Evolutionary conservation across 2,888 invertebrate species (phyloP), one percentile per base, ranked within the genome.

Genomic region (Macrosoma leucophasiata): DNA sequence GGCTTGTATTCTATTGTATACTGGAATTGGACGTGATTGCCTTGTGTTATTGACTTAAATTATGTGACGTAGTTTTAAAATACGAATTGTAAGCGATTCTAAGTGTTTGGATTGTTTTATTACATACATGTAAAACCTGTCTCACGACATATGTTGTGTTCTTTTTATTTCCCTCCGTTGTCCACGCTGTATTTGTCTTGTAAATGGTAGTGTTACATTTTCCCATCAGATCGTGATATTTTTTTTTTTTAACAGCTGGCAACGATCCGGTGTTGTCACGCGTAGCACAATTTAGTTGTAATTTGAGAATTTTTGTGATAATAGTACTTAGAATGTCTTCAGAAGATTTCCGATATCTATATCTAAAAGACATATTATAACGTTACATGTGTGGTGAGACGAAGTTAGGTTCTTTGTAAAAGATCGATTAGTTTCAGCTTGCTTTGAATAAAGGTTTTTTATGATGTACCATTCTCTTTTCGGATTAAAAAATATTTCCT

Each of bases 311-410:
- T 58, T 73, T 77, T 84, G 84, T 84, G 84, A 84, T 84, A 84
- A 69, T 84, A 84, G 74, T 74, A 71, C 71, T 74, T 79, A 75
- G 66, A 67, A 55, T 57, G 41, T 53, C 47, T 46, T 43, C 36
- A 44, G 44, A 43, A 46, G 43, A 45, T 40, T 45, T 44, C 41
- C 52, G 43, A 58, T 62, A 61, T 63, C 59, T 65, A 54, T 56
- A 52, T 67, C 60, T 63, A 64, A 75, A 78, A 76, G 75, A 78
- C 73, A 72, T 56, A 58, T 50, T 58, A 61, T 60, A 72, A 77
- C 75, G 82, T 82, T 82, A 81, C 84, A 82, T 82, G 82, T 82
- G 84, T 82, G 81, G 84, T 82, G 84, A 84, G 82, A 82, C 82
- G 82, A 76, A 74, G 77, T 70, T 74, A 78, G 77, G 71, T 62